These are phyloP conservation scores for Drosophila mettleri DNA, from an alignment of 2,888 invertebrate genomes.

Conservation along the genomic window DNA sequence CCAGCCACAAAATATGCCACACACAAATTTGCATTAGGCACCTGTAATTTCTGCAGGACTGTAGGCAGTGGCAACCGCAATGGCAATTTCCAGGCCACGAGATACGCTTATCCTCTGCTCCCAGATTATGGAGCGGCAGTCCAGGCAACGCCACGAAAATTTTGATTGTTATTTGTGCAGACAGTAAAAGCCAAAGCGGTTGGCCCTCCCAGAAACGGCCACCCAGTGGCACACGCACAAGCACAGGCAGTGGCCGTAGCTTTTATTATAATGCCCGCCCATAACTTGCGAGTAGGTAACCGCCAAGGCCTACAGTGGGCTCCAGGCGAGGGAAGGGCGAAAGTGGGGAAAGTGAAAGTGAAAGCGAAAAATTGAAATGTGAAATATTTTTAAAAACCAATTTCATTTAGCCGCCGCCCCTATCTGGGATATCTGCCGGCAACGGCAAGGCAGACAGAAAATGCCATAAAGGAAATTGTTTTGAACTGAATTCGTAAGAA, in stretches of 20 bases:
- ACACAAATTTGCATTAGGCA: conserved; percentile 80
- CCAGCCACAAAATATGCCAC: conserved; percentile 66
- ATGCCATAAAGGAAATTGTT: conserved; percentile 76
- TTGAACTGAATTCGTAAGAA: conserved; percentile 62
- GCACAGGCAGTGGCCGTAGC: conserved; percentile 43
- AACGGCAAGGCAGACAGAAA: conserved; percentile 10
- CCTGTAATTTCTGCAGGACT: conserved; percentile 68
- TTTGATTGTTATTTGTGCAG: conserved; percentile 80
- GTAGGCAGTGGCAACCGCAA: conserved; percentile 25
- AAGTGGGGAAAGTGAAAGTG: conserved; percentile 14
- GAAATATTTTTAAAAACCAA: conserved; percentile 83
- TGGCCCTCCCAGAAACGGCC: conserved; percentile 43
- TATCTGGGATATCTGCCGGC: conserved; percentile 10
- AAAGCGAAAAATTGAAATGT: conserved; percentile 75
- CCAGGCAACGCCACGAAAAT: conserved; percentile 59
- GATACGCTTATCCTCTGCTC: conserved; percentile 65
- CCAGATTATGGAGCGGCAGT: conserved; percentile 52
- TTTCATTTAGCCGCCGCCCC: conserved; percentile 72
- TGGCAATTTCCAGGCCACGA: conserved; percentile 61
- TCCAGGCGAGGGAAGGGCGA: conserved; percentile 5
- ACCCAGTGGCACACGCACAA: conserved; percentile 25
- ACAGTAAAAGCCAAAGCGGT: conserved; percentile 71
- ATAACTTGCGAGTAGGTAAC: conserved; percentile 67
- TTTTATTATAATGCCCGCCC: conserved; percentile 70
- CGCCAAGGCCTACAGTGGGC: conserved; percentile 24